Conservation (phyloP, 1,140 invertebrate genomes). For the Trichoplusia ni region DNA sequence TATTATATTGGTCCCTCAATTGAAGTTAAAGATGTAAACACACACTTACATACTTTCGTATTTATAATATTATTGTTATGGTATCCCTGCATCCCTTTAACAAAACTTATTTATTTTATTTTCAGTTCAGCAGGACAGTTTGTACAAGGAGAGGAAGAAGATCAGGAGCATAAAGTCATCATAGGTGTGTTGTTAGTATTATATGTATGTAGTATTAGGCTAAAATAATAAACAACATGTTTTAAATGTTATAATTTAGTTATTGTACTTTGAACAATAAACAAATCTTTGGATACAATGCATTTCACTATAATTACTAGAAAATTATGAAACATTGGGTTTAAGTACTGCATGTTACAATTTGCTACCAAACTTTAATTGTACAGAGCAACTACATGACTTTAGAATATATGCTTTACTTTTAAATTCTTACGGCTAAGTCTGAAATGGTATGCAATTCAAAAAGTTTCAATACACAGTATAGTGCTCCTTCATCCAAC, state of each 20-base stretch:
- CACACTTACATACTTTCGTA: too few relatives aligned
- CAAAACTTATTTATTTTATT: constrained; percentile 43
- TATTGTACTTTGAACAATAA: constrained; percentile 72
- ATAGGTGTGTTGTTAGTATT: constrained; percentile 17
- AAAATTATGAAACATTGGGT: constrained; percentile 38
- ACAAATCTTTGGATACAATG: constrained; percentile 68
- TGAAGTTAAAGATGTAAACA: too few relatives aligned
- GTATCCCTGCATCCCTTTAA: too few relatives aligned
- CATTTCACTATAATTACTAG: constrained; percentile 55
- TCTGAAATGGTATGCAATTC: constrained; percentile 34
- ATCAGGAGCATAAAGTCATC: constrained; percentile 81
- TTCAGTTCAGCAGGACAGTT: constrained; percentile 83
- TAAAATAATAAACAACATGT: constrained; percentile 46
- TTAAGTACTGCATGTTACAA: constrained; percentile 53
- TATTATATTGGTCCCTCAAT: too few relatives aligned
- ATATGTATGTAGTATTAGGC: constrained; percentile 33
- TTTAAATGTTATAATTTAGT: constrained; percentile 69
- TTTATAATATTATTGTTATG: too few relatives aligned
- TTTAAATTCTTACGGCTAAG: constrained; percentile 43
- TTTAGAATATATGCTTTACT: constrained; percentile 80
- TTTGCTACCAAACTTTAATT: constrained; percentile 35
- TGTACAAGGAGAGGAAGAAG: constrained; percentile 86
- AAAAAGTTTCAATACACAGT: constrained; percentile 33
- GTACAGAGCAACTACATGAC: constrained; percentile 34
- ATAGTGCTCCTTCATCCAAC: constrained; percentile 35